phyloP scores from a whole-genome alignment of 2,113 vertebrate species.

The Cranoglanis bouderius region DNA sequence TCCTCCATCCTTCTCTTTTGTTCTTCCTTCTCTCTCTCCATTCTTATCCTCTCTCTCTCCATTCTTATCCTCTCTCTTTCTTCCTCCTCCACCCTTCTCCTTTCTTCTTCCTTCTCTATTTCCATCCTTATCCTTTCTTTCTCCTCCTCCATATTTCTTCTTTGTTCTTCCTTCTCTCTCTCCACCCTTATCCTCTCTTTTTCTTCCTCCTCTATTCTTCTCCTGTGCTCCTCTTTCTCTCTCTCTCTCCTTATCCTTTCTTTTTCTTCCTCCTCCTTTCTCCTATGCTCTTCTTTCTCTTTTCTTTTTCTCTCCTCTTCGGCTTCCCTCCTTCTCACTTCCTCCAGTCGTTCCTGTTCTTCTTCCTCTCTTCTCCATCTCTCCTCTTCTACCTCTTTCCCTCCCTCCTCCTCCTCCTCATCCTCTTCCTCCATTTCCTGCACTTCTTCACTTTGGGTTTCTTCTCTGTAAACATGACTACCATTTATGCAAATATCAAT shows the following conservation, averaged over 20 bases:
- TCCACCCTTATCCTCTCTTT: background rate
- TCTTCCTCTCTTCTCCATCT: background rate
- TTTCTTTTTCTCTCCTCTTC: background rate
- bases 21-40: background rate
- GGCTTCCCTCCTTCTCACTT: background rate
- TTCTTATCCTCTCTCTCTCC: background rate
- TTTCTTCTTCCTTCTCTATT: background rate
- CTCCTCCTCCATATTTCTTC: background rate
- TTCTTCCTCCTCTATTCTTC: conserved; percentile 7
- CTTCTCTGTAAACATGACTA: conserved; percentile 84
- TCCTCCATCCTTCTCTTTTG: background rate
- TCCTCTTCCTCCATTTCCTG: conserved; percentile 2
- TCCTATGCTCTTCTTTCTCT: conserved; percentile 4
- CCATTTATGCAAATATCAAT: conserved; percentile 91
- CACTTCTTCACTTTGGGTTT: conserved; percentile 56
- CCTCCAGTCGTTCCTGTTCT: background rate
- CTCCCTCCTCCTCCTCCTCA: background rate
- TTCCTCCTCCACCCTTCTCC: background rate
- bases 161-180: background rate
- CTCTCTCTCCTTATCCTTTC: background rate
- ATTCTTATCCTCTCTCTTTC: background rate
- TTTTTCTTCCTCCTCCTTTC: background rate
- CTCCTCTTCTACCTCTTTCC: background rate
- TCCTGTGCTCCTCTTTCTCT: conserved; percentile 21
- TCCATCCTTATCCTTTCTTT: background rate